Percentiles rank a stretch among this genome's conserved stretches.
Evolutionary conservation across 2,888 invertebrate genomes (phyloP).

Genomic region (Lacanobia wlatinum): DNA sequence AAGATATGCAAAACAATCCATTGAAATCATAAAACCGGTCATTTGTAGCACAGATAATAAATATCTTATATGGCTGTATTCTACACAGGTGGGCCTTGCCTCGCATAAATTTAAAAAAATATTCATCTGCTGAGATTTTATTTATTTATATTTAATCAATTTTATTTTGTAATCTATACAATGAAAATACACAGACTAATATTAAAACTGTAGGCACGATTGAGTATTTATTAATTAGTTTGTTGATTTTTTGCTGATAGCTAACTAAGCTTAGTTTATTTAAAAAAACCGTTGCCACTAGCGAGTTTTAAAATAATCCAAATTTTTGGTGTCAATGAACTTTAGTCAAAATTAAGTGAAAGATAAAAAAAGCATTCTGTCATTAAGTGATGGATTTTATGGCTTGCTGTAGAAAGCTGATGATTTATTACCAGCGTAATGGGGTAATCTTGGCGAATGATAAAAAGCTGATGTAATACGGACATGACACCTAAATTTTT

Average conservation of each 20-base stretch:
- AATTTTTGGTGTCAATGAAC: slow-evolving; percentile 9
- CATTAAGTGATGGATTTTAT: slow-evolving; percentile 20
- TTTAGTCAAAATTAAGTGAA: background rate
- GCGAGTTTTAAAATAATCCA: background rate
- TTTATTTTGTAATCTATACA: background rate
- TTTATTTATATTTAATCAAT: background rate
- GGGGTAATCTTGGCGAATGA: slow-evolving; percentile 9
- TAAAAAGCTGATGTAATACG: slow-evolving; percentile 22
- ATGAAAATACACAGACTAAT: background rate
- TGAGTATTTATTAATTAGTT: background rate
- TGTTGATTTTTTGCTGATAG: background rate
- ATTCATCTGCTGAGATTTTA: background rate
- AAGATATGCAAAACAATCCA: slow-evolving; percentile 28
- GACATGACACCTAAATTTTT: background rate
- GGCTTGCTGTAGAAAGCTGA: slow-evolving; percentile 36
- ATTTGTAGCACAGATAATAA: slow-evolving; percentile 46
- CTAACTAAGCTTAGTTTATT: too few species aligned
- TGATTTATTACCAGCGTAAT: slow-evolving; percentile 36
- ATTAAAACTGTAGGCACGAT: background rate
- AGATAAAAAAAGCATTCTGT: slow-evolving; percentile 12
- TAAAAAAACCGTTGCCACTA: background rate
- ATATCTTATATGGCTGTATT: slow-evolving; percentile 39
- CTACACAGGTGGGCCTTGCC: slow-evolving; percentile 44
- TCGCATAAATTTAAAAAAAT: slow-evolving; percentile 22
- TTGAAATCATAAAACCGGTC: slow-evolving; percentile 52